These are phyloP conservation scores for Naja naja DNA, from an alignment of 2,113 vertebrate genomes.

Conservation along the genomic window DNA sequence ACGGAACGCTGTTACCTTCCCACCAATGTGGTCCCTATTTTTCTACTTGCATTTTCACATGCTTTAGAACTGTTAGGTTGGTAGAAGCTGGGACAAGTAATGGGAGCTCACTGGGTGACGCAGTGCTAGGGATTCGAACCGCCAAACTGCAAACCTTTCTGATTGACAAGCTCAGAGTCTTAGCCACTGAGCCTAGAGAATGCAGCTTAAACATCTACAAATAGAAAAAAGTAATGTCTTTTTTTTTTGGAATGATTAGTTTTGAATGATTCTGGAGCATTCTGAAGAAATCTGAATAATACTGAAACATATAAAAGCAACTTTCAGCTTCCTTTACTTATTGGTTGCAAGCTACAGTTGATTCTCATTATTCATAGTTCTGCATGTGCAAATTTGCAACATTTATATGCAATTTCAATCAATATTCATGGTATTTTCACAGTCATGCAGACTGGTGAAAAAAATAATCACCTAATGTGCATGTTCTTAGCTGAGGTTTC, in stretches of 20 bases:
- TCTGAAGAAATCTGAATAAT: slow-evolving; percentile 16
- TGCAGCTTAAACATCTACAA: background rate
- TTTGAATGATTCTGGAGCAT: background rate
- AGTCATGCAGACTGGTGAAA: background rate
- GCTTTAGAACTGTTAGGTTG: too few species aligned
- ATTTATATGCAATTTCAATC: background rate
- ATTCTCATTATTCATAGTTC: background rate
- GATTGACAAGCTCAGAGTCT: too few species aligned
- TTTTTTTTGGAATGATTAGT: background rate
- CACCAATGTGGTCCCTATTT: too few species aligned
- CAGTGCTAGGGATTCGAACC: too few species aligned
- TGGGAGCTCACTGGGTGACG: too few species aligned
- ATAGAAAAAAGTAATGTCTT: too few species aligned
- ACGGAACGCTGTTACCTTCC: too few species aligned
- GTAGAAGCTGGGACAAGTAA: too few species aligned
- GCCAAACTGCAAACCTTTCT: too few species aligned
- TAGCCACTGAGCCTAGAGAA: too few species aligned
- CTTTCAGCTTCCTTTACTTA: background rate
- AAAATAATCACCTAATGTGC: background rate
- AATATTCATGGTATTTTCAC: background rate
- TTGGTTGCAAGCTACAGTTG: background rate
- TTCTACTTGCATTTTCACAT: too few species aligned
- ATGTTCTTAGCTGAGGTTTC: background rate
- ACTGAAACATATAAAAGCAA: slow-evolving; percentile 6
- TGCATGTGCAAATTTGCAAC: background rate